Conservation (phyloP, 2,888 invertebrate genomes). For the Trichopria drosophilae region DNA sequence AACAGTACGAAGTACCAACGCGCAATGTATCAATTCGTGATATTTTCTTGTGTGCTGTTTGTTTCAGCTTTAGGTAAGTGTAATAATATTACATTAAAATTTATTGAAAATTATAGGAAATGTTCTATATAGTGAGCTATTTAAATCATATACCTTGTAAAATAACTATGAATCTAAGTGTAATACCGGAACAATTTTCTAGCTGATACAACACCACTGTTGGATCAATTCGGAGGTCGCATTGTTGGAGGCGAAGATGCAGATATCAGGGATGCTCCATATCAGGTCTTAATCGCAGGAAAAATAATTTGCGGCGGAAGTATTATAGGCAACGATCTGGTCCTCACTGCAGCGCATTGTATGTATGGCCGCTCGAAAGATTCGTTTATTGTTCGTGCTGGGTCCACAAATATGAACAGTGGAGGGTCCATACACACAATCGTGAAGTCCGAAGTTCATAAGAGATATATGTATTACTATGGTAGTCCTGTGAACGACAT, state of each 20-base stretch:
- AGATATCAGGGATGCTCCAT: conserved; percentile 59
- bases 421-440: conserved; percentile 47
- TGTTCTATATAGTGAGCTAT: no score
- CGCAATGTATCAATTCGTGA: no score
- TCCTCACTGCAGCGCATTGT: conserved; percentile 60
- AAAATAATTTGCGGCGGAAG: conserved; percentile 61
- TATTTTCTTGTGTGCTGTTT: no score
- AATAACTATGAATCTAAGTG: no score
- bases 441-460: conserved; percentile 27
- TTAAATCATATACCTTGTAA: no score
- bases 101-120: no score
- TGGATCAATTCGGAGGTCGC: no score
- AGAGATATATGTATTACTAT: conserved; percentile 17
- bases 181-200: no score
- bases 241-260: conserved; percentile 61
- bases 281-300: conserved; percentile 59
- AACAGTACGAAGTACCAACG: no score
- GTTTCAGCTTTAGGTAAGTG: no score
- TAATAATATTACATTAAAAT: no score
- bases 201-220: no score
- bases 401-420: conserved; percentile 10
- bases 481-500: conserved; percentile 57
- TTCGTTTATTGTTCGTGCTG: conserved; percentile 51
- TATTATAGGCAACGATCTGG: conserved; percentile 58
- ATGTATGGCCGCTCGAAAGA: conserved; percentile 37